Evolutionary conservation across 2,113 vertebrate genomes (phyloP).

Genomic region (Lophotis ruficrista): DNA sequence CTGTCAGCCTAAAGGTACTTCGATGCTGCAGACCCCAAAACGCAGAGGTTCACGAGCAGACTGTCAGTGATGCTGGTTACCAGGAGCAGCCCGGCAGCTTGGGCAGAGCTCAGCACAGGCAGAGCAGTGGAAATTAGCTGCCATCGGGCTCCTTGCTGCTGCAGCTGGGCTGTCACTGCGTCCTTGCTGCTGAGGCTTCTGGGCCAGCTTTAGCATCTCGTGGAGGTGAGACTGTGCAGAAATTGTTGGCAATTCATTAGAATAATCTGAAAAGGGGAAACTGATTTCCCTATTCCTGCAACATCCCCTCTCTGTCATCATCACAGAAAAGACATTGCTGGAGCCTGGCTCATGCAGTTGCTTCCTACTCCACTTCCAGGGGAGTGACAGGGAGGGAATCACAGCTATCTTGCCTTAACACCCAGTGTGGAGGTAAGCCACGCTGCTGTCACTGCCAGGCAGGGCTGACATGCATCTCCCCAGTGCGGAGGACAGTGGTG

Average conservation of each 20-base stretch:
- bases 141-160: neutral
- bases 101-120: neutral
- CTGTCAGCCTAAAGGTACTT: neutral
- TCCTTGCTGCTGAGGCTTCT: neutral
- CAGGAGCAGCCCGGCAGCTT: neutral
- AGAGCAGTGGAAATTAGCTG: neutral
- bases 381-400: neutral
- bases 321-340: neutral
- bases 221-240: neutral
- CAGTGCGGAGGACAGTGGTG: accelerated
- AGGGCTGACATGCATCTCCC: neutral
- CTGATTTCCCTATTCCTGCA: neutral
- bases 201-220: neutral
- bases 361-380: neutral
- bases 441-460: neutral
- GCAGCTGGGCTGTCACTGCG: accelerated
- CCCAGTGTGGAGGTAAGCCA: neutral
- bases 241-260: neutral
- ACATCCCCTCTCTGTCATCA: neutral
- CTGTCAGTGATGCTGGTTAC: neutral
- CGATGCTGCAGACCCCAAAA: neutral
- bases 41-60: accelerated
- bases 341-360: neutral
- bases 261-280: neutral
- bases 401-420: neutral